Conservation (phyloP, 2,888 invertebrate species). For the Diarsia brunnea region DNA sequence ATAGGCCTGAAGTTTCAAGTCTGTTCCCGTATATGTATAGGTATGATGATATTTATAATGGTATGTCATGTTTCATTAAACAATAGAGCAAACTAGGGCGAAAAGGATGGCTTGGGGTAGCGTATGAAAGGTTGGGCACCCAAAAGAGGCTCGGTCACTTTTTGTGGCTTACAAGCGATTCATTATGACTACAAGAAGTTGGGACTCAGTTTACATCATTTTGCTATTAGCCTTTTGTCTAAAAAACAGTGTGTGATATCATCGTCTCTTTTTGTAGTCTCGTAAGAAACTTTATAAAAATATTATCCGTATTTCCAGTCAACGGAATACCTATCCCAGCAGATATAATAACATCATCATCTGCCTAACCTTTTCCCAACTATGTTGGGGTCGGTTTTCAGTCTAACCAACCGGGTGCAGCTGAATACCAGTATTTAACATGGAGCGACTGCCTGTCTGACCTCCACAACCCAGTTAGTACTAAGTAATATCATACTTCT, state of each 20-base stretch:
- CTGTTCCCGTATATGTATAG: background rate
- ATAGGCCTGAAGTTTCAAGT: conserved; percentile 13
- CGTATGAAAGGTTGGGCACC: background rate
- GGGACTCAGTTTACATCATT: background rate
- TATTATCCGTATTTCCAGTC: conserved; percentile 6
- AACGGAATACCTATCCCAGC: background rate
- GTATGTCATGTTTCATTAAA: background rate
- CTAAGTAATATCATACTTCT: no score
- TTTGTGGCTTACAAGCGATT: background rate
- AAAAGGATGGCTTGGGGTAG: background rate
- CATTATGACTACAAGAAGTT: background rate
- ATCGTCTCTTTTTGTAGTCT: conserved; percentile 13
- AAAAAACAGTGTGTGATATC: background rate
- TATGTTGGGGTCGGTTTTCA: no score
- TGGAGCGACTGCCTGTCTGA: no score
- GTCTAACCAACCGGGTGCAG: no score
- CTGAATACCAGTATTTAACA: no score
- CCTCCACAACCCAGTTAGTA: no score
- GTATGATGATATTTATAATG: conserved; percentile 1
- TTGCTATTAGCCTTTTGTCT: background rate
- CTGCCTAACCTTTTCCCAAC: no score
- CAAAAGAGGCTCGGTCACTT: background rate
- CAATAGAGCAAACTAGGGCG: background rate
- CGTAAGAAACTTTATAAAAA: conserved; percentile 5
- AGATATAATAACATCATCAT: background rate